A percentile compares a stretch with the other conserved stretches of the same genome.
phyloP scores from a whole-genome alignment of 2,888 invertebrate genomes.

The Andrena praecox region DNA sequence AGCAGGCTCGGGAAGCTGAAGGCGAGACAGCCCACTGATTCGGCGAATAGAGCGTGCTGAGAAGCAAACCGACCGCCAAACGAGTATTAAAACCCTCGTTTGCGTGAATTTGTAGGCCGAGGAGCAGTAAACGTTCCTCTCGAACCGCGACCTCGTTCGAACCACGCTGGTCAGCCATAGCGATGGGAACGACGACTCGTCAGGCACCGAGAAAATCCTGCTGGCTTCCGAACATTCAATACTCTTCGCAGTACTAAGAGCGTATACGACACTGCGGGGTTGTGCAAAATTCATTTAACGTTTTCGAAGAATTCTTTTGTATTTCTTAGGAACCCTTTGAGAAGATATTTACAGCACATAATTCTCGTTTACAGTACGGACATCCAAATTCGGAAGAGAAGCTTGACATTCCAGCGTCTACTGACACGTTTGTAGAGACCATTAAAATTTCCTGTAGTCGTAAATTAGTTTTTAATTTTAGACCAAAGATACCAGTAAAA shows the following conservation, averaged over 20 bases:
- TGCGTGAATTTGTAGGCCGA: constrained; percentile 45
- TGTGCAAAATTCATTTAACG: no score
- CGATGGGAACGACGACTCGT: constrained; percentile 17
- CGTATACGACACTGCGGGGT: no score
- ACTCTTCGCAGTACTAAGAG: background rate
- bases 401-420: no score
- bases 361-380: no score
- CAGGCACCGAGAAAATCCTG: constrained; percentile 7
- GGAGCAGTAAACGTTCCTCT: constrained; percentile 19
- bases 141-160: constrained; percentile 13
- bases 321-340: no score
- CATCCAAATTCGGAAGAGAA: no score
- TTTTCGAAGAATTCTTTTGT: no score
- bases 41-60: constrained; percentile 15
- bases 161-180: constrained; percentile 16
- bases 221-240: background rate
- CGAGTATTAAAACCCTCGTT: constrained; percentile 38
- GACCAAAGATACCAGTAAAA: no score
- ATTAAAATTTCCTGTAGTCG: no score
- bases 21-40: constrained; percentile 1
- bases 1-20: background rate
- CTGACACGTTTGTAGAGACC: no score
- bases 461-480: no score
- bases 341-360: no score
- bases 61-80: constrained; percentile 12